These are phyloP conservation scores for Asteroscopus sphinx DNA, from an alignment of 2,888 invertebrate species.

Conservation along the genomic window DNA sequence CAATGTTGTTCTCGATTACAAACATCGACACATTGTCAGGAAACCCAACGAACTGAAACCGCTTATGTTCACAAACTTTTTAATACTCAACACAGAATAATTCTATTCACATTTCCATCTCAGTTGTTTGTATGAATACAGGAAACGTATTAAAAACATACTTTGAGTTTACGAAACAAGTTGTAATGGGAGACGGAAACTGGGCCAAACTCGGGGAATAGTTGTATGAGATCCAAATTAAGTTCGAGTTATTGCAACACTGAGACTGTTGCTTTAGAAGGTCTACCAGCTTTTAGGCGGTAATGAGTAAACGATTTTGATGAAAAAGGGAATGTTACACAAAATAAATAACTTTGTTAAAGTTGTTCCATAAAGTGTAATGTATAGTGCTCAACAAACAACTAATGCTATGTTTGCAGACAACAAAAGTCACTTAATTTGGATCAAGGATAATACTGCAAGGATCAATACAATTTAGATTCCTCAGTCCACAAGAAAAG, in stretches of 20 bases:
- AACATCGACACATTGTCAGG: conserved; percentile 57
- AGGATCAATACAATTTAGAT: conserved; percentile 13
- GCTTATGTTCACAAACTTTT: conserved; percentile 62
- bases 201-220: conserved; percentile 49
- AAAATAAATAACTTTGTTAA: not conserved
- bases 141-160: conserved; percentile 57
- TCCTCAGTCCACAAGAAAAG: conserved; percentile 31
- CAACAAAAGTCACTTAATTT: not conserved
- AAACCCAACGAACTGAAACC: conserved; percentile 62
- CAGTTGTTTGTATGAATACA: conserved; percentile 58
- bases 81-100: conserved; percentile 55
- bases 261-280: conserved; percentile 16
- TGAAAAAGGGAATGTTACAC: conserved; percentile 1
- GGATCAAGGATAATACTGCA: conserved; percentile 18
- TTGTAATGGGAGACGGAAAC: conserved; percentile 36
- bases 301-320: conserved; percentile 19
- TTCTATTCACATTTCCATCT: conserved; percentile 57
- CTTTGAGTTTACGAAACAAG: conserved; percentile 52
- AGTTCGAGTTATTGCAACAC: conserved; percentile 32
- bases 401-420: not conserved
- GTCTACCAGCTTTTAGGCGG: conserved; percentile 11
- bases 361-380: not conserved
- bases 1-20: conserved; percentile 59
- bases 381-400: not conserved
- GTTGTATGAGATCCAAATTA: conserved; percentile 52